Conservation (phyloP, 1,140 invertebrate species). For the Chlorops oryzae region DNA sequence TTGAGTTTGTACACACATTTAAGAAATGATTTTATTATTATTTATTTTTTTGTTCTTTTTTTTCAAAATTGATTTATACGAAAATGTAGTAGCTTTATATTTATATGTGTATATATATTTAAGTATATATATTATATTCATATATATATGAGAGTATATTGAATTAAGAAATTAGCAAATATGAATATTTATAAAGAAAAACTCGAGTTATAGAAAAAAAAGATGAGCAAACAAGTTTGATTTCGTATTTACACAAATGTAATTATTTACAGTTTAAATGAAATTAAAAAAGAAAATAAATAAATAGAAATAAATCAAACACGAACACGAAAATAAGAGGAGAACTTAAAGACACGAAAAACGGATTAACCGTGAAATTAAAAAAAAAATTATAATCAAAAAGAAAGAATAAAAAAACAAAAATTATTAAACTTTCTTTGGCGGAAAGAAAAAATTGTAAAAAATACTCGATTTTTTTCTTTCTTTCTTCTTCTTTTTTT, state of each 20-base stretch:
- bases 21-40: neutral
- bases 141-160: too few relatives aligned
- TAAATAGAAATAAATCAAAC: conserved; percentile 25
- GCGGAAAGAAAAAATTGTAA: too few relatives aligned
- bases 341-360: too few relatives aligned
- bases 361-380: too few relatives aligned
- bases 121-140: conserved; percentile 11
- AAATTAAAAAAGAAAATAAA: conserved; percentile 16
- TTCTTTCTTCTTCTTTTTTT: conserved; percentile 19
- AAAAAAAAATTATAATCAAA: conserved; percentile 13
- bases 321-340: too few relatives aligned
- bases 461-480: conserved; percentile 28
- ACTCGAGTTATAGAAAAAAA: too few relatives aligned
- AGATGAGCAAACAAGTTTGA: conserved; percentile 11
- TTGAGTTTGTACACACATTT: too few relatives aligned
- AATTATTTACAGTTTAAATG: conserved; percentile 44
- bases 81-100: neutral
- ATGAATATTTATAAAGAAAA: conserved; percentile 6
- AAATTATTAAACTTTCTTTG: too few relatives aligned
- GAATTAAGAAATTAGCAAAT: conserved; percentile 3
- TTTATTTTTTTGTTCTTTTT: neutral
- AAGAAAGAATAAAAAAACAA: conserved; percentile 24
- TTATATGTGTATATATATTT: neutral
- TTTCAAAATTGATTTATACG: neutral
- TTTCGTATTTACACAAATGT: conserved; percentile 31